Percentiles rank a stretch among this genome's conserved stretches.
phyloP scores from a whole-genome alignment of 2,888 invertebrate genomes.

The Eugnorisma glareosa region DNA sequence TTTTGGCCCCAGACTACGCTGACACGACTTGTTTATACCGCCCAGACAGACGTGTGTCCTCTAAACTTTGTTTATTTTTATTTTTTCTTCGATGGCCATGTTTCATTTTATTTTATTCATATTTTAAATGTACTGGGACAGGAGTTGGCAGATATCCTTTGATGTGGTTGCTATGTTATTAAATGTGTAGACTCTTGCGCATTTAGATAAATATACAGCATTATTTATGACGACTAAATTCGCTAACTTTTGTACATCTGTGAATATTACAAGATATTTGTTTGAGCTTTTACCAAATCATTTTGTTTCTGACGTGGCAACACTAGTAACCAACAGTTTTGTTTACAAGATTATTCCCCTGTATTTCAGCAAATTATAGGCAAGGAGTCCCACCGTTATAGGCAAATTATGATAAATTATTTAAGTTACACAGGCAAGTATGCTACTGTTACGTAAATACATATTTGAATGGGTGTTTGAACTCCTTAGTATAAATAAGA shows the following conservation, averaged over 20 bases:
- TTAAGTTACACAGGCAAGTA: too few relatives aligned
- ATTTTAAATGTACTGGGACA: constrained; percentile 27
- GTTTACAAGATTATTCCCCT: neutral
- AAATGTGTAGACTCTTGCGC: constrained; percentile 30
- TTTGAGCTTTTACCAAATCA: neutral
- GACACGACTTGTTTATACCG: constrained; percentile 62
- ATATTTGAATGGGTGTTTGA: too few relatives aligned
- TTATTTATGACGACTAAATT: constrained; percentile 1
- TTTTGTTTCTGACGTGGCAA: neutral
- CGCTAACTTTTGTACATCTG: neutral
- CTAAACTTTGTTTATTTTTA: constrained; percentile 66
- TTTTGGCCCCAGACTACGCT: constrained; percentile 61
- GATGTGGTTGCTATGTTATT: constrained; percentile 44
- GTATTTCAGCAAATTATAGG: neutral
- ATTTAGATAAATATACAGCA: constrained; percentile 19
- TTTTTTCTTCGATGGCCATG: constrained; percentile 52
- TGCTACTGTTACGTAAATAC: too few relatives aligned
- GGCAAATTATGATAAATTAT: too few relatives aligned
- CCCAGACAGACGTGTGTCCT: constrained; percentile 66
- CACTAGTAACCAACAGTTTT: neutral
- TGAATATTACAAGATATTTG: neutral
- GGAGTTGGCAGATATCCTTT: constrained; percentile 42
- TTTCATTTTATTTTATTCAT: constrained; percentile 60
- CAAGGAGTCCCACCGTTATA: too few relatives aligned
- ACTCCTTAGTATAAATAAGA: too few relatives aligned